Percentiles rank a stretch among this genome's conserved stretches.
These are phyloP conservation scores for Triops longicaudatus DNA, from an alignment of 1,140 invertebrate genomes.

Conservation along the genomic window DNA sequence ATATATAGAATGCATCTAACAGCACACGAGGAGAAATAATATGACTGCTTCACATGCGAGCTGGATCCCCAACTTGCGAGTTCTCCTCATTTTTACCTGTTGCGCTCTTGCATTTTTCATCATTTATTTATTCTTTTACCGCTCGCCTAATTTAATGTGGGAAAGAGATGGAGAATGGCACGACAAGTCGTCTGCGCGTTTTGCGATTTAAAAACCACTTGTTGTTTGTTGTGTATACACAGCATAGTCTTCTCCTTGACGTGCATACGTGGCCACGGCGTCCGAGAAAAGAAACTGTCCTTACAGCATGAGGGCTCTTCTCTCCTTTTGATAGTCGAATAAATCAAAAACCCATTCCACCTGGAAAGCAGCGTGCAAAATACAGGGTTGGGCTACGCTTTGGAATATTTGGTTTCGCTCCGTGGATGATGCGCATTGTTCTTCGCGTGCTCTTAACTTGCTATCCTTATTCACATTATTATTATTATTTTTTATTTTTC, in stretches of 20 bases:
- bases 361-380: conserved; percentile 2
- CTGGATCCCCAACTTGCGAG: background rate
- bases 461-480: background rate
- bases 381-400: conserved; percentile 3
- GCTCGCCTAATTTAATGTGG: background rate
- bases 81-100: background rate
- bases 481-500: background rate
- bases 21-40: conserved; percentile 11
- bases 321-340: conserved; percentile 1
- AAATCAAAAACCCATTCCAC: conserved; percentile 12
- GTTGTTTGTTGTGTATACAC: background rate
- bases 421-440: conserved; percentile 10
- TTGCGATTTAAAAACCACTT: background rate
- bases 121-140: background rate
- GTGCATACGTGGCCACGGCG: background rate
- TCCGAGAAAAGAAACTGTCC: conserved; percentile 8
- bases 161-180: background rate
- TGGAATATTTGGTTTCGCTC: conserved; percentile 1
- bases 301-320: background rate
- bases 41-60: conserved; percentile 11
- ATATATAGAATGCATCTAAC: background rate
- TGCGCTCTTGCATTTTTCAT: background rate
- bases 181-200: background rate
- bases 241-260: background rate
- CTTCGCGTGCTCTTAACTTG: conserved; percentile 4